Evolutionary conservation across 2,797 vertebrate genomes (phyloP).

Genomic region (Lepilemur septentrionalis): DNA sequence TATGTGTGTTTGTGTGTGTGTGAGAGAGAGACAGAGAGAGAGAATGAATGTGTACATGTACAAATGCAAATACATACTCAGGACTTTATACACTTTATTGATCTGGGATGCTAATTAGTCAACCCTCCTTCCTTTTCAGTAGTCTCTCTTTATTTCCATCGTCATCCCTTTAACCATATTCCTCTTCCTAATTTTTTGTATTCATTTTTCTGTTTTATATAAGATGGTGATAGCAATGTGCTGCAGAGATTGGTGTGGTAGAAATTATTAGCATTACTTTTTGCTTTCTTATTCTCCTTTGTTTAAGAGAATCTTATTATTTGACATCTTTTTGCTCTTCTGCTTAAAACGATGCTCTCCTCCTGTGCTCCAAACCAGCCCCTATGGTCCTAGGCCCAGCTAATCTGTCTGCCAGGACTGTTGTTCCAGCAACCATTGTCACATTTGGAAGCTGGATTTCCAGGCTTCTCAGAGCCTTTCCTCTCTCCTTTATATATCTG

Average conservation of each 20-base stretch:
- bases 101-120: not conserved
- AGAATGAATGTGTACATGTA: not conserved
- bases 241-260: not conserved
- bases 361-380: not conserved
- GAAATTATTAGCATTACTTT: not conserved
- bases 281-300: not conserved
- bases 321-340: not conserved
- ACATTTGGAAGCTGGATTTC: not conserved
- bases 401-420: not conserved
- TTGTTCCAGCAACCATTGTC: not conserved
- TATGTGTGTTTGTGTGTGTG: not conserved
- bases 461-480: not conserved
- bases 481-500: not conserved
- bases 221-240: not conserved
- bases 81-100: not conserved
- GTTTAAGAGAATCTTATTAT: slow-evolving; percentile 1
- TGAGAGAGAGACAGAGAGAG: not conserved
- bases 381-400: not conserved
- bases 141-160: not conserved
- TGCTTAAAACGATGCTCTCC: not conserved
- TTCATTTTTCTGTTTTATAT: not conserved
- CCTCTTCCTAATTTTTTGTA: not conserved
- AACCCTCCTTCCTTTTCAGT: not conserved
- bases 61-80: not conserved
- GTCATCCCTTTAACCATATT: not conserved